Evolutionary conservation across 2,797 vertebrate genomes (phyloP), one percentile per base, ranked within the genome.

Genomic region (Capromys pilorides): DNA sequence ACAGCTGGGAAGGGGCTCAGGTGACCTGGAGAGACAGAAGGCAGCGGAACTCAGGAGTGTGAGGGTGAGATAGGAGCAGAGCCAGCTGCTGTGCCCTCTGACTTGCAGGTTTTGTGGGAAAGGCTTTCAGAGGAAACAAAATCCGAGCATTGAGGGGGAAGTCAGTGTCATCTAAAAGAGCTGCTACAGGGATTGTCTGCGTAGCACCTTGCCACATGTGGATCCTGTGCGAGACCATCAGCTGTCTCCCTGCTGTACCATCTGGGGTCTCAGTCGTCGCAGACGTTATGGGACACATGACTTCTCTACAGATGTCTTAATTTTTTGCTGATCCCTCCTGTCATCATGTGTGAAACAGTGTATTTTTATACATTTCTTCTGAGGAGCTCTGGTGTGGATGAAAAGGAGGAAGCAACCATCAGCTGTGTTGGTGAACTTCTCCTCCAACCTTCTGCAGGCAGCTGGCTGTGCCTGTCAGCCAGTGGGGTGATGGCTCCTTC

Each of bases 341-440:
- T 36, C 1, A 18, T 81, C 88, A 16, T 26, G 2, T 22, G 57
- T 73, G 24, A 87, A 87, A 81, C 22, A 41, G 7, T 57, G 59
- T 33, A 33, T 71, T 62, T 78, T 73, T 49, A 6, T 64, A 0
- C 86, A 75, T 79, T 77, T 91, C 49, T 86, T 11, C 64, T 71
- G 62, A 67, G 62, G 31, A 89, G 22, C 39, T 41, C 95, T 93
- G 73, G 22, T 5, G 81, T 91, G 88, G 62, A 69, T 82, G 26
- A 88, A 21, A 88, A 84, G 41, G 31, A 59, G n/a, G 31, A 86
- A 94, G 12, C 89, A 54, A 21, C 36, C 19, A 26, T 54, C 39
- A 33, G 14, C 71, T 90, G 7, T 19, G 6, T 81, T 54, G 62
- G 21, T 78, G 12, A 75, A 9, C 41, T 54, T 83, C 80, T 51